Evolutionary conservation across 2,113 vertebrate genomes (phyloP), one percentile per base, ranked within the genome.

Genomic region (Cynoglossus semilaevis): DNA sequence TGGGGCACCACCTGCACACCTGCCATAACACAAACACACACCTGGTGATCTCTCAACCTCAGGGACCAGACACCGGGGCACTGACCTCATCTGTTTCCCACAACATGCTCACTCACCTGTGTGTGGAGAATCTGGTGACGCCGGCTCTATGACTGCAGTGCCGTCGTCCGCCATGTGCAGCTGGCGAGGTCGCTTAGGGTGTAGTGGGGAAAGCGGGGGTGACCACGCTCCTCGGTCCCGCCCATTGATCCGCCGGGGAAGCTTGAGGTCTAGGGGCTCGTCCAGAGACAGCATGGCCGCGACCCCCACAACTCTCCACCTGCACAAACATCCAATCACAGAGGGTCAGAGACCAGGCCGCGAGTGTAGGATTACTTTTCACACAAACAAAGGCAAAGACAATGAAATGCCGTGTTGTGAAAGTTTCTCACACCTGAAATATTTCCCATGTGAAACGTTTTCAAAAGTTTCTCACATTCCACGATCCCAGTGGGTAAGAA

Each of bases 261-360:
- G 90, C 84, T 98, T 99, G 80, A 99, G 90, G 89, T 99, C 96
- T 45, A 99, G 90, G 22, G 96, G 96, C 87, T 99, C 95, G 36
- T 99, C 96, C 88, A 98, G 79, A 36, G 94, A 97, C 84, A 98
- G 93, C 96, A 98, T 98, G 88, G 75, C 85, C 54, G 46, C 75
- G 52, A 77, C 56, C 68, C 68, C 51, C 14, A 54, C 38, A 72
- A 80, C 72, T 77, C 77, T 81, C 77, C 67, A 87, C 79, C 90
- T 91, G 84, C 59, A 74, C 53, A 82, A 69, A 72, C 45, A 62
- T 12, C 43, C 69, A 82, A 57, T 36, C 47, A 60, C 45, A 76
- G 34, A 71, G 29, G 51, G 15, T 55, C 13, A 52, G 41, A 18
- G 42, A 29, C 61, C n/a, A 29, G 55, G 37, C 51, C 15, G 38